Percentiles rank a stretch among this genome's conserved stretches.
These are phyloP conservation scores for Porphyrio hochstetteri DNA, from an alignment of 2,113 vertebrate species.

Conservation along the genomic window DNA sequence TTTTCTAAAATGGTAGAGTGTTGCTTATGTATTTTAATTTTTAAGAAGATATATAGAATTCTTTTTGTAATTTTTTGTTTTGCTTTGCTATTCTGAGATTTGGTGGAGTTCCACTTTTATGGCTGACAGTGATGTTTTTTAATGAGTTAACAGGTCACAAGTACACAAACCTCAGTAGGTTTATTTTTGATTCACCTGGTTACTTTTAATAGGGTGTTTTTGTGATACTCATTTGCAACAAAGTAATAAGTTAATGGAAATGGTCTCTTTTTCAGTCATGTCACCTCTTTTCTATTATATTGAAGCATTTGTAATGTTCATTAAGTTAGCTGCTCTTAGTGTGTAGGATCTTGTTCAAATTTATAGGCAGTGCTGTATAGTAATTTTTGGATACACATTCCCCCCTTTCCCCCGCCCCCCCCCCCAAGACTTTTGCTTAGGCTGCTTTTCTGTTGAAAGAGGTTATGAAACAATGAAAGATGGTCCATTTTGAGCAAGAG, in stretches of 20 bases:
- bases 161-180: neutral
- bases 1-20: neutral
- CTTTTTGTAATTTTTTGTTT: neutral
- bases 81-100: neutral
- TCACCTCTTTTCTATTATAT: neutral
- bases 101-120: neutral
- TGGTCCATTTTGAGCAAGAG: neutral
- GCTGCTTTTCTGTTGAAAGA: neutral
- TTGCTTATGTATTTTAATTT: neutral
- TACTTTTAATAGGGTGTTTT: neutral
- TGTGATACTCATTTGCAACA: neutral
- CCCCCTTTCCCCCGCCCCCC: no score
- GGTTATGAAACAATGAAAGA: neutral
- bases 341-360: neutral
- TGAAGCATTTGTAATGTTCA: neutral
- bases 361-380: accelerated
- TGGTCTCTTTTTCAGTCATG: neutral
- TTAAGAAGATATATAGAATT: neutral
- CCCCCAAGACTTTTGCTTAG: neutral
- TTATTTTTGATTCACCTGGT: neutral
- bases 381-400: neutral
- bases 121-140: neutral
- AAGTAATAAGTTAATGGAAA: neutral
- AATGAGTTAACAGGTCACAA: neutral
- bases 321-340: neutral